Percentiles rank a stretch among this genome's conserved stretches.
Conservation (phyloP, 2,888 invertebrate genomes). For the Clepsis dumicolana region DNA sequence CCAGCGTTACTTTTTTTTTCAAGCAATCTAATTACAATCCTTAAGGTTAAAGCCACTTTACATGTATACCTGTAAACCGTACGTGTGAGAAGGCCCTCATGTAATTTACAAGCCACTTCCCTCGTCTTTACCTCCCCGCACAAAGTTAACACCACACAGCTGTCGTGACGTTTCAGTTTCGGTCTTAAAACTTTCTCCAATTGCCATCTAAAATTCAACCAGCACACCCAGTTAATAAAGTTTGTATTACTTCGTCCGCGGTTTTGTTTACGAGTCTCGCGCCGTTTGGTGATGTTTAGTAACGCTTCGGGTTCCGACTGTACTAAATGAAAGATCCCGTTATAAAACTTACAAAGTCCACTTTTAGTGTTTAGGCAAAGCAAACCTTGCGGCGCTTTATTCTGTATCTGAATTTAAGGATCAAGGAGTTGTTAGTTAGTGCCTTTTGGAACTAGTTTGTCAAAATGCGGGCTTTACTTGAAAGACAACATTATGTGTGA, state of each 20-base stretch:
- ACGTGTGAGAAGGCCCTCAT: neutral
- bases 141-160: slow-evolving; percentile 42
- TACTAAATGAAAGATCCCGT: slow-evolving; percentile 39
- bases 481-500: slow-evolving; percentile 44
- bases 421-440: neutral
- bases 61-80: neutral
- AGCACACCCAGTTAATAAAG: slow-evolving; percentile 10
- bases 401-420: neutral
- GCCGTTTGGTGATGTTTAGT: slow-evolving; percentile 42
- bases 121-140: slow-evolving; percentile 22
- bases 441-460: slow-evolving; percentile 7
- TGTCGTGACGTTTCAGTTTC: slow-evolving; percentile 43
- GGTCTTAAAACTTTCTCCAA: slow-evolving; percentile 39
- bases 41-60: too few relatives aligned
- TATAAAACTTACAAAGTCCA: slow-evolving; percentile 17
- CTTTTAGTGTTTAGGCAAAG: neutral
- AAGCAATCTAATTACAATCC: too few relatives aligned
- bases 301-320: slow-evolving; percentile 41
- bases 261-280: slow-evolving; percentile 41
- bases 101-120: slow-evolving; percentile 9
- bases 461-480: slow-evolving; percentile 36
- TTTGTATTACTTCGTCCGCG: slow-evolving; percentile 7
- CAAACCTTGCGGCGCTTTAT: neutral
- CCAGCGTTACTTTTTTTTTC: too few relatives aligned
- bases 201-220: slow-evolving; percentile 23